A percentile compares a stretch with the other conserved stretches of the same genome.
Evolutionary conservation across 2,888 invertebrate genomes (phyloP).

Genomic region (Lithophane ornitopus): DNA sequence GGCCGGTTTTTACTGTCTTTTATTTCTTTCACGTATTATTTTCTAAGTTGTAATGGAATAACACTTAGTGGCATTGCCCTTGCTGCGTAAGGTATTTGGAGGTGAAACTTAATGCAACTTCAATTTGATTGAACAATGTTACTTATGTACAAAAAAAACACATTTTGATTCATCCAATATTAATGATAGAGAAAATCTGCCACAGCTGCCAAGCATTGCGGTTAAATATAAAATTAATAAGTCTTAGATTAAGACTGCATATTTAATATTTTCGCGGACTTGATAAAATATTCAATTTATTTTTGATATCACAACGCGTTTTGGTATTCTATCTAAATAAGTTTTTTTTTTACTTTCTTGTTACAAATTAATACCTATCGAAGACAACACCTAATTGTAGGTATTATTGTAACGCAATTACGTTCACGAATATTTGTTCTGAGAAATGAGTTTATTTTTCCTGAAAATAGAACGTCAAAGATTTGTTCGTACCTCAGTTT

Average conservation of each 20-base stretch:
- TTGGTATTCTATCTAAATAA: not conserved
- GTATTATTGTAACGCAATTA: constrained; percentile 5
- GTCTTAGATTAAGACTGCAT: not conserved
- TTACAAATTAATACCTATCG: not conserved
- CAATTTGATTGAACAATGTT: not conserved
- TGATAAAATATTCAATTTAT: constrained; percentile 6
- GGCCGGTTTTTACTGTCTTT: too few species aligned
- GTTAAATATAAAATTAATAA: constrained; percentile 14
- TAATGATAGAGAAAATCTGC: not conserved
- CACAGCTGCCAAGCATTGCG: not conserved
- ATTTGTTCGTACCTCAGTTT: not conserved
- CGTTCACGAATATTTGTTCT: not conserved
- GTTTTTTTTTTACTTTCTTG: not conserved
- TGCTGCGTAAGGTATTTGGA: not conserved
- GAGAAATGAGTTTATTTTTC: constrained; percentile 4
- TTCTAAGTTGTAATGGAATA: constrained; percentile 47
- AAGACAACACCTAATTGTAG: not conserved
- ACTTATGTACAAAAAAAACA: constrained; percentile 1
- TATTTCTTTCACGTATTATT: constrained; percentile 26
- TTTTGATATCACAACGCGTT: constrained; percentile 1
- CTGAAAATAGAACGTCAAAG: constrained; percentile 14
- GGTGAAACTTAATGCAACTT: constrained; percentile 14
- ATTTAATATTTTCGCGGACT: not conserved
- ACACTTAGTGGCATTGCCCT: not conserved
- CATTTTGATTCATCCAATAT: not conserved